Base-by-base conservation (phyloP, 2,797 vertebrate genomes). In the Novumbra hubbsi region DNA sequence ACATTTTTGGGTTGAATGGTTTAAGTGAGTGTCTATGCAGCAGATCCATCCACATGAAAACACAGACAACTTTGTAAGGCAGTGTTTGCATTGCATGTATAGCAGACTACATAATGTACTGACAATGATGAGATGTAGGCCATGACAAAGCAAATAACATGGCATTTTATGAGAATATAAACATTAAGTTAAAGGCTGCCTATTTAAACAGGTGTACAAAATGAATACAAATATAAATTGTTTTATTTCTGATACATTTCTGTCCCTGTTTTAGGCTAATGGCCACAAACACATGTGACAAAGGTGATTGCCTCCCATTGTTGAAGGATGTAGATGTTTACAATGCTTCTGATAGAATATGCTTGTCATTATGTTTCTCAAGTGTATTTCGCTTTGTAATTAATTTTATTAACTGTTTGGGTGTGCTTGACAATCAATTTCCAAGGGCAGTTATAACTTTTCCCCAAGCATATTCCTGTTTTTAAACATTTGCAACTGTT, bases 1-100 rank as follows among this genome's bases (percentile, higher is more conserved):
- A 92, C 94, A 92, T 93, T 92, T 90, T 81, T 90, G 83, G 87
- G 85, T 77, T 89, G 83, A 69, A 75, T 76, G 76, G 81, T 78
- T 81, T 86, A 74, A 78, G 87, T 83, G 70, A 52, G 78, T 79
- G 87, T 85, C 88, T 88, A 52, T 55, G n/a, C 52, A 55, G 6
- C 21, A 60, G 55, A 60, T 60, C 55, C 21, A 21, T 60, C 77
- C 27, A 76, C 78, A 78, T 76, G 85, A 11, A 80, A 73, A 72
- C 21, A 32, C 24, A 57, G 76, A 75, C 28, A 67, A 83, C 83
- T 79, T 81, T 45, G 27, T 65, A 83, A 57, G 65, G 57, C 62
- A 21, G 60, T 71, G 52, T 72, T 57, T 73, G 71, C 55, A 69
- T 74, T 68, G 38, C 70, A 27, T 63, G 65, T 50, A 74, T 41